phyloP scores from a whole-genome alignment of 2,113 vertebrate species.

The Actenoides lindsayi region DNA sequence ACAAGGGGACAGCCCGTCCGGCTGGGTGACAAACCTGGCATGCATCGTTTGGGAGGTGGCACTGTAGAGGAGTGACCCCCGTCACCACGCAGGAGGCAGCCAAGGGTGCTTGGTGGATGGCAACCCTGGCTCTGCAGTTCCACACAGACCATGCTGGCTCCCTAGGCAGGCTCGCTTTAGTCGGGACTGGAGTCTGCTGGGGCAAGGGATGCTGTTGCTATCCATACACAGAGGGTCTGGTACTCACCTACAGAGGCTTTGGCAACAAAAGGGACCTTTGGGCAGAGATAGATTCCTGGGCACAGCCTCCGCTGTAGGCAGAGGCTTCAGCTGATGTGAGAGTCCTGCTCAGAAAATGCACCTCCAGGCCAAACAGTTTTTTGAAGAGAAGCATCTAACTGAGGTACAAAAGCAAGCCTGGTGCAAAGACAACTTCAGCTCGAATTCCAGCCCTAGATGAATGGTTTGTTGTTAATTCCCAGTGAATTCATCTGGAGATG shows the following conservation, averaged over 20 bases:
- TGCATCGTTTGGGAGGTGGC: not conserved
- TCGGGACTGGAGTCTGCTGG: not conserved
- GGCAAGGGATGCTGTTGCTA: not conserved
- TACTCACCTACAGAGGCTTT: not conserved
- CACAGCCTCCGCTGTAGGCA: not conserved
- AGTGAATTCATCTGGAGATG: not conserved
- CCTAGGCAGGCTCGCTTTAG: not conserved
- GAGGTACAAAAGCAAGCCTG: not conserved
- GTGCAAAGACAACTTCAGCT: not conserved
- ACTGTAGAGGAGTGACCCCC: accelerated
- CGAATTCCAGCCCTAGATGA: not conserved
- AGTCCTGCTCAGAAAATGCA: not conserved
- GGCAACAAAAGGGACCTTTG: not conserved
- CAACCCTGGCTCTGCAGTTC: accelerated
- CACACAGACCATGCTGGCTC: not conserved
- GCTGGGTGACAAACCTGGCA: not conserved
- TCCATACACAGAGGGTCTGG: not conserved
- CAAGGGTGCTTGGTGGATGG: not conserved
- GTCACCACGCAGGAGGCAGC: accelerated
- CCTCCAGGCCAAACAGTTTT: not conserved
- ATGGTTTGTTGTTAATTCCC: not conserved
- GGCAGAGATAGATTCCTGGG: not conserved
- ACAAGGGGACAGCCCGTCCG: not conserved
- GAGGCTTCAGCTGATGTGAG: not conserved
- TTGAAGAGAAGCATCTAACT: not conserved